Evolutionary conservation across 2,888 invertebrate genomes (phyloP), one percentile per base, ranked within the genome.

Genomic region (Seladonia tumulorum): DNA sequence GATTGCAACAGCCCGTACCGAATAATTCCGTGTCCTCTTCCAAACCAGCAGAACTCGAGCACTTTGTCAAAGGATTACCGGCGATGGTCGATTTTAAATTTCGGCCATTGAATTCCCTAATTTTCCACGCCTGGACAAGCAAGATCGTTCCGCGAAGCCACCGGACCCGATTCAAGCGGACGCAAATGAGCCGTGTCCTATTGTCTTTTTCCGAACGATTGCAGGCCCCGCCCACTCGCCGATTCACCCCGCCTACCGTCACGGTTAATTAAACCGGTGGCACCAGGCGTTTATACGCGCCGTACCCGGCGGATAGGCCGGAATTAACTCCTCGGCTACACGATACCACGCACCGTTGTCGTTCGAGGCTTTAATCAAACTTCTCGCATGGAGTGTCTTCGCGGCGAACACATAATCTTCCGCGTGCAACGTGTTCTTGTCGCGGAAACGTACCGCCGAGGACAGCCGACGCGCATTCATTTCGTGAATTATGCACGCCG

Each of bases 321-420:
- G 57, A 74, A 83, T 83, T 76, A 83, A 76, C 68, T 35, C 47
- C 49, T 5, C 5, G 49, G 16, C 39, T 18, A 18, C 16, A 66
- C 53, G 74, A 85, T 71, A 74, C 39, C 75, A 84, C 66, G 47
- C 35, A 22, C 16, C 25, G 12, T 76, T 76, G 72, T 7, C 47
- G 49, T 25, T 45, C 68, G 45, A 45, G 63, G 85, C 79, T 85
- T 84, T 85, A 85, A 85, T 85, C 85, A 76, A 85, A 85, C 71
- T 72, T 85, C 47, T 70, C 22, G 35, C 53, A 35, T 5, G 22
- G 45, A 29, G 72, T 60, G n/a, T 75, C 74, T 57, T 60, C 42
- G 42, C 79, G 16, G 63, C 10, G 49, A 76, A 39, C 73, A n/a
- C 70, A 70, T 78, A 84, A 83, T 84, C 75, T 45, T 73, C 10